Evolutionary conservation across 2,888 invertebrate species (phyloP), one percentile per base, ranked within the genome.

Genomic region (Machimus rusticus): DNA sequence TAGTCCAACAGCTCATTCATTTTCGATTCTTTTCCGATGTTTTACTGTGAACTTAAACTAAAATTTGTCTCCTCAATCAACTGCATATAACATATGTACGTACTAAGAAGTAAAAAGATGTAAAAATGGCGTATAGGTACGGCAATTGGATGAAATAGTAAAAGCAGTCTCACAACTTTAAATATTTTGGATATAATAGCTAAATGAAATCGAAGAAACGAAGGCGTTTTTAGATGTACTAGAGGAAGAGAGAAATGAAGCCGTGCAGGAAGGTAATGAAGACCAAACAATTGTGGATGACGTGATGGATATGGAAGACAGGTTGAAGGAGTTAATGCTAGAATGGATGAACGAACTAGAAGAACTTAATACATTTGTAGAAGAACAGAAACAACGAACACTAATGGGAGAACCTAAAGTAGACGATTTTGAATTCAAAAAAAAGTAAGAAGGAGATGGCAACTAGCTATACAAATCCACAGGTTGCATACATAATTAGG

Each of bases 211-310:
- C 12, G n/a, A n/a, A 3, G n/a, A 57, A 31, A 46, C 37, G 4
- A 16, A 86, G 1, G 14, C 12, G 28, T 81, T 77, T 51, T 39
- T 88, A 16, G 87, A 89, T 12, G 92, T 93, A 88, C 92, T 91
- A 5, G 89, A 92, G 88, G 91, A 91, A 89, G 93, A 93, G 89
- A 89, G 93, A 46, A 81, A 37, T 34, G 9, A n/a, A 28, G 14
- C n/a, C 14, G 16, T 23, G 23, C 16, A 78, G 6, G 39, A 78
- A 23, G n/a, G 14, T 5, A 2, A 51, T 12, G 28, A n/a, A 23
- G 66, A 86, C 8, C 31, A 86, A 55, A 51, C n/a, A 4, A 4
- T 79, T 82, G 66, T 57, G 23, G 82, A 81, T 55, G 55, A 55
- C 1, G n/a, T 81, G 6, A 46, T 55, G 16, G 81, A 85, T 34